These are phyloP conservation scores for Tinamus guttatus DNA, from an alignment of 2,113 vertebrate species.

Conservation along the genomic window DNA sequence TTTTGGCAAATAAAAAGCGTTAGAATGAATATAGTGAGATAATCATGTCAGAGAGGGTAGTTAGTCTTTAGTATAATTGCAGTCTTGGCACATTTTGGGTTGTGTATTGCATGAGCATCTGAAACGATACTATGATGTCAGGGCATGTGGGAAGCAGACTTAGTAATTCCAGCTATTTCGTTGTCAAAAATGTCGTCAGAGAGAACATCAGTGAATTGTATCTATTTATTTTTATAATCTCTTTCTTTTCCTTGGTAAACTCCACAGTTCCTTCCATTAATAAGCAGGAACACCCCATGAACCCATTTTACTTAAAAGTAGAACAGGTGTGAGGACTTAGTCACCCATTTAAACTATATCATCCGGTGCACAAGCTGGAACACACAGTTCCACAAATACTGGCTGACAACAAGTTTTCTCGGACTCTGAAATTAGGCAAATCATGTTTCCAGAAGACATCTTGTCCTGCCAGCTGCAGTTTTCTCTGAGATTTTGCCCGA, in stretches of 20 bases:
- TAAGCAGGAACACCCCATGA: neutral
- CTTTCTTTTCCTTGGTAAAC: neutral
- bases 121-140: neutral
- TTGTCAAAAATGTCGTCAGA: neutral
- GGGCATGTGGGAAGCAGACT: neutral
- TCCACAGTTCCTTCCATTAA: neutral
- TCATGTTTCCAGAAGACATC: neutral
- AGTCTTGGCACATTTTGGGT: neutral
- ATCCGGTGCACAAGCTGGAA: neutral
- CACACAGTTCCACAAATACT: neutral
- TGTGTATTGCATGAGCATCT: neutral
- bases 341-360: neutral
- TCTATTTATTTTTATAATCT: neutral
- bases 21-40: neutral
- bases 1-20: neutral
- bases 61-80: neutral
- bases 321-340: neutral
- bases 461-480: neutral
- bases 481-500: neutral
- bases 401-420: neutral
- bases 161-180: neutral
- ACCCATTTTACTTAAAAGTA: neutral
- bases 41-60: neutral
- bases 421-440: neutral
- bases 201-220: neutral